Percentiles rank a stretch among this genome's conserved stretches.
Conservation (phyloP, 2,888 invertebrate species). For the Pemphredon lugubris region DNA sequence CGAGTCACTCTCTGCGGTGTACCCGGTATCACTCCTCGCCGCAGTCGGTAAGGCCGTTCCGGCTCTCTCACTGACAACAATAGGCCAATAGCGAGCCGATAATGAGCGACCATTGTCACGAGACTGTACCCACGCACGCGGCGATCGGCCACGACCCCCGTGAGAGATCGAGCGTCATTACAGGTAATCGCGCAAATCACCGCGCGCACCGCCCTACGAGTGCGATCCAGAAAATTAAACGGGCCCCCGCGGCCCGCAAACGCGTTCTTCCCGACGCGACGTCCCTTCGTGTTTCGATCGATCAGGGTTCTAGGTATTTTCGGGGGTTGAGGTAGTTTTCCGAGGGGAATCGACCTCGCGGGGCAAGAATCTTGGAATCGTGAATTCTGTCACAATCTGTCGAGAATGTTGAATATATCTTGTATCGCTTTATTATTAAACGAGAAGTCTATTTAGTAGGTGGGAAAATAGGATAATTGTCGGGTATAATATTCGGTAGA, state of each 20-base stretch:
- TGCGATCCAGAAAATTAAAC: constrained; percentile 62
- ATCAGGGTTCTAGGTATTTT: neutral
- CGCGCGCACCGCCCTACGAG: constrained; percentile 59
- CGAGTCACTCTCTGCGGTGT: constrained; percentile 71
- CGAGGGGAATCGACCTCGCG: too few species aligned
- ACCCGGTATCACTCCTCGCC: constrained; percentile 72
- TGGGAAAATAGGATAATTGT: too few species aligned
- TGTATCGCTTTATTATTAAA: too few species aligned
- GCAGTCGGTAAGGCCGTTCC: constrained; percentile 72
- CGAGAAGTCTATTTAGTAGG: too few species aligned
- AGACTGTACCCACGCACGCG: constrained; percentile 71
- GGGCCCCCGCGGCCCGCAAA: constrained; percentile 12
- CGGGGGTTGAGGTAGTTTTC: too few species aligned
- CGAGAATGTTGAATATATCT: too few species aligned
- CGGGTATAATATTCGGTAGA: too few species aligned
- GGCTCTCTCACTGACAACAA: constrained; percentile 76
- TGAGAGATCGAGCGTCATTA: constrained; percentile 72
- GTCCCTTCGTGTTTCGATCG: neutral
- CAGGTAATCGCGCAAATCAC: constrained; percentile 76
- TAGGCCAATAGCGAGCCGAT: constrained; percentile 79
- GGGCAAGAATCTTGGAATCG: too few species aligned
- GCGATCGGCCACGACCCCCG: constrained; percentile 69
- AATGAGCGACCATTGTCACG: constrained; percentile 76
- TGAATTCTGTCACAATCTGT: too few species aligned
- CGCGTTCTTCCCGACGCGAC: neutral